These are phyloP conservation scores for Pyrrhosoma nymphula DNA, from an alignment of 2,888 invertebrate genomes.

Conservation along the genomic window DNA sequence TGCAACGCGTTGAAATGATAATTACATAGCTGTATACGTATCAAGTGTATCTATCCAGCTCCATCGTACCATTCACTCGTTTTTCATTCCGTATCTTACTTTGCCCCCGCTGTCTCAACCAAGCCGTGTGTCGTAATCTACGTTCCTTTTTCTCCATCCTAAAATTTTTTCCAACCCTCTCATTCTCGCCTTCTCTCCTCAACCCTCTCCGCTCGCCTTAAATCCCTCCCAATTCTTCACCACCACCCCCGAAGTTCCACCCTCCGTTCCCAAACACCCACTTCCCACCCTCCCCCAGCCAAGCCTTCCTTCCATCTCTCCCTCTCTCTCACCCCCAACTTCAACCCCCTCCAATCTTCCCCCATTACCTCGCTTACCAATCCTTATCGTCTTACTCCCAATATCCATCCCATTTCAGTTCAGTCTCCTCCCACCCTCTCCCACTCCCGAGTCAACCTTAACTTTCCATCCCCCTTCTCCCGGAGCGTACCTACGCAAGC, in stretches of 20 bases:
- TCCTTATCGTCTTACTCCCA: constrained; percentile 18
- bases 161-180: background rate
- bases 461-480: background rate
- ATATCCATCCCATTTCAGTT: background rate
- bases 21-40: background rate
- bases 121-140: background rate
- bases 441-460: background rate
- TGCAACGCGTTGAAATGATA: background rate
- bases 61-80: background rate
- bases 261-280: background rate
- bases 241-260: background rate
- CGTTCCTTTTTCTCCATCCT: background rate
- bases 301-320: background rate
- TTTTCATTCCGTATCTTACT: background rate
- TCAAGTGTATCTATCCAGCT: background rate
- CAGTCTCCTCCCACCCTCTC: background rate
- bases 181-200: background rate
- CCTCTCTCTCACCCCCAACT: background rate
- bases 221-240: background rate
- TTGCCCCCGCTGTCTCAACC: background rate
- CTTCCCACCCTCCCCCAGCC: background rate
- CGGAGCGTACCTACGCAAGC: background rate
- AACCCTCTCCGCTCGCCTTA: background rate
- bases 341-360: constrained; percentile 19
- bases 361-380: constrained; percentile 33